Base-by-base conservation (phyloP, 2,113 vertebrate genomes). In the Fukomys damarensis region DNA sequence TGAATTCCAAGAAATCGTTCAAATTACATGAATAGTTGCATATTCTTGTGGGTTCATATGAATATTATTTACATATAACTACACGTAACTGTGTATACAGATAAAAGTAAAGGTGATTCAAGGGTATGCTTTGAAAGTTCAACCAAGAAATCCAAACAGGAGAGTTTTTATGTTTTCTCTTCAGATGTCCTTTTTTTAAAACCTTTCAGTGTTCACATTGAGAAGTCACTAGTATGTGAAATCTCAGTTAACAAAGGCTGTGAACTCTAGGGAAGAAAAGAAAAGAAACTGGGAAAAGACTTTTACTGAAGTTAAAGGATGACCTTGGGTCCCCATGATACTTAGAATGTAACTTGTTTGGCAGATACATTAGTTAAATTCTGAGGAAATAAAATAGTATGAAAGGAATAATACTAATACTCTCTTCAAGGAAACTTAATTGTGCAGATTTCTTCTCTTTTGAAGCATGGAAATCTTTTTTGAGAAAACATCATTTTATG, bases 81-180 rank as follows among this genome's bases (percentile, higher is more conserved):
- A 66, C 85, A 82, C 43, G 59, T 81, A 77, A n/a, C 24, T 54
- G 52, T 49, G 5, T 85, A 14, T 85, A 54, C 41, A 68, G 77
- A 95, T 35, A 93, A 87, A 96, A 74, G 68, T 61, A 92, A 52
- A 46, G 81, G 43, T 93, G 38, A 83, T 87, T 74, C 41, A 91
- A 94, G 41, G 43, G 63, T 77, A 5, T 81, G 30, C 91, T 94
- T 96, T 97, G 91, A 96, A 94, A 96, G 91, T 96, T 87, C 96
- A 93, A 95, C 74, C 84, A 91, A 81, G 30, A 93, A 91, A 97
- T 81, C n/a, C 3, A 92, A 86, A 52, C 38, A 12, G 1, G 24
- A 85, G 70, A 22, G 30, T 49, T 94, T 94, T 79, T 92, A 12
- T 87, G 58, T 91, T 97, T 94, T 93, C 35, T 70, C 77, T 54